These are phyloP conservation scores for Rhamnusium bicolor DNA, from an alignment of 2,888 invertebrate species.

Conservation along the genomic window DNA sequence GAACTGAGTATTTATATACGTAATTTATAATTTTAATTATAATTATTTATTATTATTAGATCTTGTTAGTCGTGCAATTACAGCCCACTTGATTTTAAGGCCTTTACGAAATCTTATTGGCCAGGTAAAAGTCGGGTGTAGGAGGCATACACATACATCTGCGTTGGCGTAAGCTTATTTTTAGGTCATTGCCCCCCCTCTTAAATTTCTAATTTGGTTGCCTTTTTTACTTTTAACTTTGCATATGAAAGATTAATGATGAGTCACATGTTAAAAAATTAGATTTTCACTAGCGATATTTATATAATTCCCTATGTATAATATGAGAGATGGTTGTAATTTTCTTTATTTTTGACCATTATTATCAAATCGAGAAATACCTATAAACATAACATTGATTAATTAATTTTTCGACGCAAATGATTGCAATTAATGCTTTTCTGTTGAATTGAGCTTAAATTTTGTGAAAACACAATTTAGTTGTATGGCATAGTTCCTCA, in stretches of 20 bases:
- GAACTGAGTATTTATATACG: constrained; percentile 33
- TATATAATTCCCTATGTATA: no score
- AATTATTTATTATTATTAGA: constrained; percentile 56
- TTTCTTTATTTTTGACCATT: no score
- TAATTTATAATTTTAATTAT: constrained; percentile 28
- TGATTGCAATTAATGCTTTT: no score
- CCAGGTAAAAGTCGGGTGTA: constrained; percentile 62
- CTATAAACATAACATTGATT: no score
- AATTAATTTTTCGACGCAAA: no score
- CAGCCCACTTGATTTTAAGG: constrained; percentile 58
- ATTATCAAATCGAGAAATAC: no score
- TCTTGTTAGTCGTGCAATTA: constrained; percentile 59
- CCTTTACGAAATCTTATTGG: constrained; percentile 66
- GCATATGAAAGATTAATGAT: neutral
- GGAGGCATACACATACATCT: constrained; percentile 58
- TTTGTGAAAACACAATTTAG: no score
- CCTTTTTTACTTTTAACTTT: constrained; percentile 34
- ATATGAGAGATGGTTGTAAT: no score
- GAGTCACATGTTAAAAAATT: neutral
- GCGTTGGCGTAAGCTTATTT: constrained; percentile 66
- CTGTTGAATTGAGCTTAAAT: no score
- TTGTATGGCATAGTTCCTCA: no score
- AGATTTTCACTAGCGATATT: neutral
- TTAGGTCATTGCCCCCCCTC: constrained; percentile 64
- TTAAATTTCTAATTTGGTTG: constrained; percentile 46